Conservation (phyloP, 1,140 invertebrate genomes). For the Pomacea maculata region DNA sequence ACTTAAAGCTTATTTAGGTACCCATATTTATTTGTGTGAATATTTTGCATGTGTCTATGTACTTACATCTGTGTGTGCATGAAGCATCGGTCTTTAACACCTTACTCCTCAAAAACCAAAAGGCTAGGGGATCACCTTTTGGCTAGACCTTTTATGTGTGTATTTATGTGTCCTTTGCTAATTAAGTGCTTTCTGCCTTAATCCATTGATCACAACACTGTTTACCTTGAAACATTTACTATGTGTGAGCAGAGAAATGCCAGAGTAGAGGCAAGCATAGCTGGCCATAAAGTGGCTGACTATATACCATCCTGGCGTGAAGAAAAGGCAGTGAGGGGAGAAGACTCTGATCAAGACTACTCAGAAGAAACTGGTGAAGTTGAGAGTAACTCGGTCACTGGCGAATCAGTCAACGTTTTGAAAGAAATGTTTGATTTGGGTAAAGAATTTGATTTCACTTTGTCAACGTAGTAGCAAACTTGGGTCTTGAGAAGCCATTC, state of each 20-base stretch:
- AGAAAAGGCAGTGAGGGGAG: conserved; percentile 9
- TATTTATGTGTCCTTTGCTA: too few relatives aligned
- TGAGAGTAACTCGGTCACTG: conserved; percentile 12
- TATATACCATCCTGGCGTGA: conserved; percentile 42
- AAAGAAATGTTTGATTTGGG: conserved; percentile 14
- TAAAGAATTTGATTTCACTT: neutral
- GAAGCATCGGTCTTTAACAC: too few relatives aligned
- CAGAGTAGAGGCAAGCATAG: conserved; percentile 44
- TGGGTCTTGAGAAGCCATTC: too few relatives aligned
- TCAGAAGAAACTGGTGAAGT: conserved; percentile 8
- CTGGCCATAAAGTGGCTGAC: conserved; percentile 45
- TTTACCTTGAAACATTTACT: neutral
- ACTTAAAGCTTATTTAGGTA: too few relatives aligned
- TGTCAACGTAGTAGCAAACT: too few relatives aligned
- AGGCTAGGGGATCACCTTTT: too few relatives aligned
- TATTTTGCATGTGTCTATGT: neutral
- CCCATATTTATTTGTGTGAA: neutral
- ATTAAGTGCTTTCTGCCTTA: too few relatives aligned
- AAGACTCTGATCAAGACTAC: neutral
- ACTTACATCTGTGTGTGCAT: neutral
- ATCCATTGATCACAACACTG: neutral
- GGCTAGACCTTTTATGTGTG: too few relatives aligned
- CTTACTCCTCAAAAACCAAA: too few relatives aligned
- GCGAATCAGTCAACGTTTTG: conserved; percentile 1
- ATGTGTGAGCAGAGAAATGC: conserved; percentile 49